These are phyloP conservation scores for Pecten maximus DNA, from an alignment of 2,888 invertebrate species.

Conservation along the genomic window DNA sequence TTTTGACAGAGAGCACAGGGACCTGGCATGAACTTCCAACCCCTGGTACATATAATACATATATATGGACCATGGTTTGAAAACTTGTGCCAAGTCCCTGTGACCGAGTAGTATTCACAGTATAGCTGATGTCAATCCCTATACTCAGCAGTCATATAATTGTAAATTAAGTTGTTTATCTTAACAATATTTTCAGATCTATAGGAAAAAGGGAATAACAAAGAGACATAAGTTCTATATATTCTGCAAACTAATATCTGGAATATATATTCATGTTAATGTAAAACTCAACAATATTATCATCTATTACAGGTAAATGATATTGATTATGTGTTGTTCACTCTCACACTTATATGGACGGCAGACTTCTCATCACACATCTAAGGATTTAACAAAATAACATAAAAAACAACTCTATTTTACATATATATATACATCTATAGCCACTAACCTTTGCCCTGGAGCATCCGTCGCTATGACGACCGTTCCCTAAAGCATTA, in stretches of 20 bases:
- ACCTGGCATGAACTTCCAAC: too few species aligned
- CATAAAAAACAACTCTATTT: not conserved
- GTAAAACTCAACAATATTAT: not conserved
- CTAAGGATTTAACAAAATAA: slow-evolving; percentile 22
- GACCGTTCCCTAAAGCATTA: not conserved
- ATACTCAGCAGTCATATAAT: not conserved
- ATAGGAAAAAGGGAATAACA: not conserved
- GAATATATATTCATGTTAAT: slow-evolving; percentile 5
- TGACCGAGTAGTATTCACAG: not conserved
- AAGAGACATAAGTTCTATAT: not conserved
- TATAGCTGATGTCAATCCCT: not conserved
- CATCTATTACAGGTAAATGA: not conserved
- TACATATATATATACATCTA: not conserved
- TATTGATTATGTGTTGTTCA: not conserved
- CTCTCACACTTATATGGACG: slow-evolving; percentile 18
- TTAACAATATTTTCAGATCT: not conserved
- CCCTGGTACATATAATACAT: too few species aligned
- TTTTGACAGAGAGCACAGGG: too few species aligned
- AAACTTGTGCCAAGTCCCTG: too few species aligned
- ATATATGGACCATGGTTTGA: too few species aligned
- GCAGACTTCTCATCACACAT: slow-evolving; percentile 5
- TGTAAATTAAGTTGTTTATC: not conserved
- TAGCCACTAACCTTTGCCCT: slow-evolving; percentile 27
- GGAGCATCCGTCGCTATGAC: not conserved
- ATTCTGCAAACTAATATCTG: slow-evolving; percentile 5